These are phyloP conservation scores for Heteronetta atricapilla DNA, from an alignment of 2,113 vertebrate genomes.

Conservation along the genomic window DNA sequence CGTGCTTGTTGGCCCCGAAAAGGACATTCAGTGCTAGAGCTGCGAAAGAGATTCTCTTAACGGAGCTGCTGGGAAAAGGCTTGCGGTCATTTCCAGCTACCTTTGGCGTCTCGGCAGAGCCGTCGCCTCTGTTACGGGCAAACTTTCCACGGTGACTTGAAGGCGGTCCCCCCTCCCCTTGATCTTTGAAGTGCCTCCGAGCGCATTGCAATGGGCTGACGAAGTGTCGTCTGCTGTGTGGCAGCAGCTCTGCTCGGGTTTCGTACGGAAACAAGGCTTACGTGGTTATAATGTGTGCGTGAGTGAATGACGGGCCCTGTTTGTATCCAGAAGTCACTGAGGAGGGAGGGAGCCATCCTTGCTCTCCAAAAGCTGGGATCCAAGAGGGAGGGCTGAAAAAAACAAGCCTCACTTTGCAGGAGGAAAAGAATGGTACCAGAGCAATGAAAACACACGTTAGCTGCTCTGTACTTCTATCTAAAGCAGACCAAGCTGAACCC, in stretches of 20 bases:
- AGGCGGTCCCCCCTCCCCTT: fast-evolving
- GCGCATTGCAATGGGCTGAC: neutral
- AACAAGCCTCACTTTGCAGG: fast-evolving
- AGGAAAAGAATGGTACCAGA: neutral
- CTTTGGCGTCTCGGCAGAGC: neutral
- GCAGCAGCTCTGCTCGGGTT: neutral
- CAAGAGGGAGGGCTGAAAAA: neutral
- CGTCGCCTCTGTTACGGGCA: neutral
- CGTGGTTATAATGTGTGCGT: fast-evolving
- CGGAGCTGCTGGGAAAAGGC: neutral
- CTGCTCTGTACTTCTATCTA: neutral
- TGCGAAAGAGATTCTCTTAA: neutral
- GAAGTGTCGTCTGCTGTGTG: neutral
- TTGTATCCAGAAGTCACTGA: neutral
- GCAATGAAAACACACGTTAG: neutral
- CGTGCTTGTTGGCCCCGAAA: neutral
- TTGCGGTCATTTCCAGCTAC: neutral
- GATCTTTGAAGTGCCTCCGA: neutral
- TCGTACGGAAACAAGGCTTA: neutral
- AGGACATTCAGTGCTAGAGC: neutral
- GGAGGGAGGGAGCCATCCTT: neutral
- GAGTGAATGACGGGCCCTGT: neutral
- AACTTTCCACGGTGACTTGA: neutral
- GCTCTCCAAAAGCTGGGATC: neutral
- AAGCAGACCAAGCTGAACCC: neutral